These are phyloP conservation scores for Phorcus lineatus DNA, from an alignment of 2,888 invertebrate species.

Conservation along the genomic window DNA sequence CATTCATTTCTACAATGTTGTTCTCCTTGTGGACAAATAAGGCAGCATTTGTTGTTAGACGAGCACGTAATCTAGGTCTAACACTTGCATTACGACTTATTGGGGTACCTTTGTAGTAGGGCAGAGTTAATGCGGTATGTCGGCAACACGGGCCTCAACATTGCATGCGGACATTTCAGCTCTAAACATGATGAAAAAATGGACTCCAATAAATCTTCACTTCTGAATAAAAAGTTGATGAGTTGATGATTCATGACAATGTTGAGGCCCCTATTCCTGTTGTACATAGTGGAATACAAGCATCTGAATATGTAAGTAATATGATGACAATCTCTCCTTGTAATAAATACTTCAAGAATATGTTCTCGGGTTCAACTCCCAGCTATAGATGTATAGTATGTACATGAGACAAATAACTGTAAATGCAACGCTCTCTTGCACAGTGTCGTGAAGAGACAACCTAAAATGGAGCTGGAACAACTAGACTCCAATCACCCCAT, in stretches of 20 bases:
- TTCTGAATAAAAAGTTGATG: too few species aligned
- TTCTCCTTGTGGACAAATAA: background rate
- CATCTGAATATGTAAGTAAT: slow-evolving; percentile 15
- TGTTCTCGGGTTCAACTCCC: slow-evolving; percentile 12
- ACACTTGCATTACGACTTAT: slow-evolving; percentile 16
- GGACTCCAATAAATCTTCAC: background rate
- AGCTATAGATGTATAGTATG: background rate
- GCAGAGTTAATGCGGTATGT: background rate
- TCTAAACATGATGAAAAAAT: background rate
- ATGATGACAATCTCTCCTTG: slow-evolving; percentile 19
- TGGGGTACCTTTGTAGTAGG: slow-evolving; percentile 14
- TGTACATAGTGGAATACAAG: background rate
- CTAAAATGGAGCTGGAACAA: slow-evolving; percentile 9
- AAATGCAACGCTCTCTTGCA: slow-evolving; percentile 17
- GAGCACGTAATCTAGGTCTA: background rate
- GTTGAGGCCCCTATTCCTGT: background rate
- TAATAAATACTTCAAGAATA: slow-evolving; percentile 29
- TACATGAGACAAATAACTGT: slow-evolving; percentile 25
- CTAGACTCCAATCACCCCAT: slow-evolving; percentile 1
- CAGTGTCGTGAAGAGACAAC: slow-evolving; percentile 2
- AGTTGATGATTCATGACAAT: too few species aligned
- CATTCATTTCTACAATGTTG: slow-evolving; percentile 9
- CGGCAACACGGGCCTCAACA: too few species aligned
- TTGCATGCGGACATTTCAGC: background rate
- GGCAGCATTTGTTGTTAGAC: slow-evolving; percentile 14